Evolutionary conservation across 2,113 vertebrate genomes (phyloP), one percentile per base, ranked within the genome.

Genomic region (Ictalurus furcatus): DNA sequence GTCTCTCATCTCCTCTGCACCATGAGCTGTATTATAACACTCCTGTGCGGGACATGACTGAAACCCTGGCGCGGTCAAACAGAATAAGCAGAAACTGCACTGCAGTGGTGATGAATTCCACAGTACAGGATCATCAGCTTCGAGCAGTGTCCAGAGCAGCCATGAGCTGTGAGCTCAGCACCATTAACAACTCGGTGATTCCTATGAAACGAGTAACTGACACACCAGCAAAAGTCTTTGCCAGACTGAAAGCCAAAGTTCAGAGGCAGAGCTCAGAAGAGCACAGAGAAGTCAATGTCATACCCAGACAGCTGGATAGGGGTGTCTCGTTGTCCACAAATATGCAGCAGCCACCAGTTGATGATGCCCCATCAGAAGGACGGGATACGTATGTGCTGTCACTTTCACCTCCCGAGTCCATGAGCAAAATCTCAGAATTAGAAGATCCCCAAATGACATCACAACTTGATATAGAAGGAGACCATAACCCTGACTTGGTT

Each of bases 201-300:
- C 54, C 61, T 52, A 30, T 61, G 48, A 90, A 85, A 1, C 13
- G 67, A 14, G 17, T 16, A 13, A 40, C 83, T 34, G 92, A 95
- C 52, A 94, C 96, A 25, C 96, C 96, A 0, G 95, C 95, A 2
- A 96, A 95, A 85, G 87, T 95, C 2, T 96, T 96, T 79, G 95
- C 96, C 0, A 93, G 92, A 71, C 88, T 96, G 5, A 96, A 96
- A 84, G 93, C 93, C 2, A 95, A 93, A 90, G 92, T 95, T 8
- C 88, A 92, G 54, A 91, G 30, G 19, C 86, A 91, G 40, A 88
- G 87, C 59, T 40, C 82, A 19, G 73, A 65, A n/a, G 84, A 85
- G 13, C 59, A 34, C 13, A 59, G 1, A 21, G 30, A 63, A 28
- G 40, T 28, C 11, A 30, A 40, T 85, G 25, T 74, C 28, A 23